Conservation (phyloP, 2,888 invertebrate genomes). For the Agriopis aurantiaria region DNA sequence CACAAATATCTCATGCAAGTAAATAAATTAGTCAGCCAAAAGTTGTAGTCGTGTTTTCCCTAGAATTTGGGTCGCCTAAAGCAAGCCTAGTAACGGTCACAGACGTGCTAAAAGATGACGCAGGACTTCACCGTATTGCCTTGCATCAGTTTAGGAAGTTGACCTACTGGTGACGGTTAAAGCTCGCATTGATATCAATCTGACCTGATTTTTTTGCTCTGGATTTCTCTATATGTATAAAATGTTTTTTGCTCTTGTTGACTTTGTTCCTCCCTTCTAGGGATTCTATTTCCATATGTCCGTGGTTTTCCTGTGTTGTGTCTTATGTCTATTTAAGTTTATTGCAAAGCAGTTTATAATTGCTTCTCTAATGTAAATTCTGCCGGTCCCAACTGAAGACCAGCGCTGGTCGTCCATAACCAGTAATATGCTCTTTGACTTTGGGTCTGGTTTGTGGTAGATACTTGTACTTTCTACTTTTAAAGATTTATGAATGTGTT, state of each 20-base stretch:
- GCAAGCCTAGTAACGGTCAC: constrained; percentile 35
- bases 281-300: background rate
- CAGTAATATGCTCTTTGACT: no score
- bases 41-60: background rate
- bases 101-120: constrained; percentile 38
- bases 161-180: constrained; percentile 29
- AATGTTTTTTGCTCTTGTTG: background rate
- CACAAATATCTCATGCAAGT: no score
- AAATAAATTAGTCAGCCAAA: background rate
- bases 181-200: constrained; percentile 17
- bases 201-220: constrained; percentile 13
- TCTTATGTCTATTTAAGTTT: background rate
- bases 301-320: background rate
- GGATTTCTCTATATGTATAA: background rate
- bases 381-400: no score
- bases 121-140: constrained; percentile 21
- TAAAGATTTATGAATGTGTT: no score
- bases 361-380: background rate
- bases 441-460: no score
- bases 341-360: background rate
- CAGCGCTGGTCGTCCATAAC: no score
- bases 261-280: background rate
- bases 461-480: no score
- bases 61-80: constrained; percentile 10
- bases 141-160: constrained; percentile 31